phyloP scores from a whole-genome alignment of 2,888 invertebrate genomes.

The Eretmocerus hayati region DNA sequence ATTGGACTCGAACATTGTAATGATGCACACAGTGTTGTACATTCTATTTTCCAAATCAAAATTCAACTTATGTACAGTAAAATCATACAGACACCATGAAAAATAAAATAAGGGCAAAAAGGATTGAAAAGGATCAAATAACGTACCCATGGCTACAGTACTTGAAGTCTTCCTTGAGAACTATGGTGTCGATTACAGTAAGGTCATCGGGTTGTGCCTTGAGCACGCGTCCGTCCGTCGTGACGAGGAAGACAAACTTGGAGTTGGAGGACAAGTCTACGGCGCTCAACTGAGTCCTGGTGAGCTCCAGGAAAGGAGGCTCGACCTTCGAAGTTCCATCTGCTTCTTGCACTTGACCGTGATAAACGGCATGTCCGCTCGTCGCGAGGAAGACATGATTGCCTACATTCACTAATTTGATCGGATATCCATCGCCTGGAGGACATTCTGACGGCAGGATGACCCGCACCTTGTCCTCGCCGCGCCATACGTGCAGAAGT shows the following conservation, averaged over 20 bases:
- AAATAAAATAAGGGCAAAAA: too few species aligned
- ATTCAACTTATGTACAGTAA: too few species aligned
- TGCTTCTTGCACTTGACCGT: slow-evolving; percentile 33
- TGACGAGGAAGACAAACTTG: slow-evolving; percentile 56
- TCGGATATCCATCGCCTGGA: slow-evolving; percentile 40
- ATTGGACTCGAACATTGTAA: too few species aligned
- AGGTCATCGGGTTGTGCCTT: slow-evolving; percentile 52
- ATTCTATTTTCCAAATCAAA: too few species aligned
- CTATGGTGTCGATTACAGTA: slow-evolving; percentile 55
- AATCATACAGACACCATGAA: too few species aligned
- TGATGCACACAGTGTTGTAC: too few species aligned
- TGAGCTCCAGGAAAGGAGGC: slow-evolving; percentile 46
- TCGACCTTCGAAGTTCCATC: neutral
- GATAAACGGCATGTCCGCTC: slow-evolving; percentile 44
- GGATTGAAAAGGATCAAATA: too few species aligned
- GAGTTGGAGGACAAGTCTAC: slow-evolving; percentile 60
- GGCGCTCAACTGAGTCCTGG: slow-evolving; percentile 51
- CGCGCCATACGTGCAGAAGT: slow-evolving; percentile 40
- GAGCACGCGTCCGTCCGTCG: slow-evolving; percentile 56
- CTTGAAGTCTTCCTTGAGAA: slow-evolving; percentile 58
- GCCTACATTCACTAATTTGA: slow-evolving; percentile 47
- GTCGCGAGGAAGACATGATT: slow-evolving; percentile 48
- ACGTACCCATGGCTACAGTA: slow-evolving; percentile 57
- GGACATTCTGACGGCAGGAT: slow-evolving; percentile 35
- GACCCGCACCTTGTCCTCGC: slow-evolving; percentile 37